Conservation (phyloP, 2,113 vertebrate genomes). For the Machaerirhynchus nigripectus region DNA sequence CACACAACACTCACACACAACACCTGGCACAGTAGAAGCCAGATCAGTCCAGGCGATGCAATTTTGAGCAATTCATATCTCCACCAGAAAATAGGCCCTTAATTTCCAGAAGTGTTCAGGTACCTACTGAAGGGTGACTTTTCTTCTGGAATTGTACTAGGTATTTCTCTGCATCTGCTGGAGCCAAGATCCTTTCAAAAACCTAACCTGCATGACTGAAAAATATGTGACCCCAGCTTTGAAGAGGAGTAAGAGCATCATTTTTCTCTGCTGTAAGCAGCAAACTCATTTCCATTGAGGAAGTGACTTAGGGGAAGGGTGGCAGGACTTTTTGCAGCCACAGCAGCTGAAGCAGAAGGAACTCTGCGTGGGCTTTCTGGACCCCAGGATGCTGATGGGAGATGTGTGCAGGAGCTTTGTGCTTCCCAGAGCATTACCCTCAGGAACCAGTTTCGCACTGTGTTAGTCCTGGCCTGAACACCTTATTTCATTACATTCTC, state of each 20-base stretch:
- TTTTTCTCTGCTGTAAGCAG: not conserved
- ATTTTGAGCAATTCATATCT: not conserved
- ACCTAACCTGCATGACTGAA: not conserved
- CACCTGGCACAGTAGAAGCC: not conserved
- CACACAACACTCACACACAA: not conserved
- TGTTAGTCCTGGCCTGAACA: not conserved
- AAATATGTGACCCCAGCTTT: not conserved
- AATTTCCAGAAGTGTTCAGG: not conserved
- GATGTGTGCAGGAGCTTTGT: fast-evolving
- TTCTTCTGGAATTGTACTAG: not conserved
- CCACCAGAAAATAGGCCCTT: not conserved
- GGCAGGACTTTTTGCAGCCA: not conserved
- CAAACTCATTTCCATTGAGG: not conserved
- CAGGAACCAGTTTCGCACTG: not conserved
- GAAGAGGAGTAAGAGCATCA: fast-evolving
- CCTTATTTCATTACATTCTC: not conserved
- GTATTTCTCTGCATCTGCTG: not conserved
- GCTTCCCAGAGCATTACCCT: not conserved
- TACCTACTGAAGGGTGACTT: not conserved
- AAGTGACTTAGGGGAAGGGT: not conserved
- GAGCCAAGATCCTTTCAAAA: not conserved
- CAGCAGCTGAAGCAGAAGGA: not conserved
- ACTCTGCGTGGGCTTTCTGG: not conserved
- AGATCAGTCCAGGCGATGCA: not conserved
- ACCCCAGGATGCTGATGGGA: not conserved